phyloP scores from a whole-genome alignment of 2,888 invertebrate species.

The Nomada fabriciana region DNA sequence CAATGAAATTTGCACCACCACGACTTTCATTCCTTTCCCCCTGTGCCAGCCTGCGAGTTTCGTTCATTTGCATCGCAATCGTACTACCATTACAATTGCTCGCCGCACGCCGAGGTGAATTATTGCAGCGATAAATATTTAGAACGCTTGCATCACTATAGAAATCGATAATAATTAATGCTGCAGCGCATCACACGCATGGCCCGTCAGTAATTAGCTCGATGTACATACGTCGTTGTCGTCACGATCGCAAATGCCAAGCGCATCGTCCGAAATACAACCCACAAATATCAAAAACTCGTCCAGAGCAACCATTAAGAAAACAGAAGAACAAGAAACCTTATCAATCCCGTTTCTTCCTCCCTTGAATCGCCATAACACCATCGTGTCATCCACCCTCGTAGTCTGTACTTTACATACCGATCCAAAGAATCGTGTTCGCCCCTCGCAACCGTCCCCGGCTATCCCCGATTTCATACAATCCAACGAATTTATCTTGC shows the following conservation, averaged over 20 bases:
- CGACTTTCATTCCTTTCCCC: not conserved
- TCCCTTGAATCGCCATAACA: not conserved
- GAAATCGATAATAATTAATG: conserved; percentile 43
- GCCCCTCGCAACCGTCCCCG: not conserved
- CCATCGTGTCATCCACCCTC: conserved; percentile 4
- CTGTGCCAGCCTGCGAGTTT: not conserved
- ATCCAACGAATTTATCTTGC: conserved; percentile 83
- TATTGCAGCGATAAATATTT: conserved; percentile 31
- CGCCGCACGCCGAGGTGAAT: conserved; percentile 13
- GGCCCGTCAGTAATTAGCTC: conserved; percentile 61
- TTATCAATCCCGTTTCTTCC: not conserved
- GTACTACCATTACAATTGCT: conserved; percentile 12
- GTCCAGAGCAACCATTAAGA: not conserved
- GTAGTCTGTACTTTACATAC: conserved; percentile 19
- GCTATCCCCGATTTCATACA: no score
- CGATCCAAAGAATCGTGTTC: conserved; percentile 15
- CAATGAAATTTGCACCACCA: conserved; percentile 13
- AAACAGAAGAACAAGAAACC: no score
- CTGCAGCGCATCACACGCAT: conserved; percentile 59
- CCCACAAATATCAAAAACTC: not conserved
- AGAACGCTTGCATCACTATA: conserved; percentile 41
- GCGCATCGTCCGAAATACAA: not conserved
- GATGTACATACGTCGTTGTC: conserved; percentile 32
- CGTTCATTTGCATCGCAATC: conserved; percentile 22
- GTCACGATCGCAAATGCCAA: conserved; percentile 1